Evolutionary conservation across 2,113 vertebrate genomes (phyloP).

Genomic region (Mus pahari): DNA sequence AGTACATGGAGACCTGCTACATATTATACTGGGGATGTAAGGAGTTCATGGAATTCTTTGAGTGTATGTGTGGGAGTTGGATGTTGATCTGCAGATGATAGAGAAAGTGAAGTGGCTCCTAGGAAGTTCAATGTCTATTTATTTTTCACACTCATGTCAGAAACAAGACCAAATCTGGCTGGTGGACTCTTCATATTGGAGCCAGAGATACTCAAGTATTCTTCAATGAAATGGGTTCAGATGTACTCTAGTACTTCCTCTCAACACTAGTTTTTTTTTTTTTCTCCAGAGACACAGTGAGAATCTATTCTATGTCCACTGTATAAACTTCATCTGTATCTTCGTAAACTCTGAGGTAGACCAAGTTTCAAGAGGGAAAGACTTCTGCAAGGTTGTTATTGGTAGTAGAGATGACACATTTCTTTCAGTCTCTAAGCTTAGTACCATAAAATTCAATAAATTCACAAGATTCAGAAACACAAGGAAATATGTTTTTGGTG

Average conservation of each 20-base stretch:
- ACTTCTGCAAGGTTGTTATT: neutral
- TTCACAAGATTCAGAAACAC: neutral
- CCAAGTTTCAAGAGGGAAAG: neutral
- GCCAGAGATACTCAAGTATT: neutral
- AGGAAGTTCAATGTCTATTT: neutral
- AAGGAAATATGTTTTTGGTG: neutral
- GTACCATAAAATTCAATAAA: neutral
- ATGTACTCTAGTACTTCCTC: neutral
- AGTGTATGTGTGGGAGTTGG: neutral
- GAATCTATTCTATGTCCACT: neutral
- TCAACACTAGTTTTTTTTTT: neutral
- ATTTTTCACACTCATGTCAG: neutral
- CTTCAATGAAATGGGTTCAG: neutral
- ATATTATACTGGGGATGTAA: neutral
- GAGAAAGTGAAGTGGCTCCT: neutral
- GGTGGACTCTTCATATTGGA: neutral
- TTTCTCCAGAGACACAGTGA: neutral
- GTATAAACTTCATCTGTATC: neutral
- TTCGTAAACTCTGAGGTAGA: neutral
- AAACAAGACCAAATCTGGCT: neutral
- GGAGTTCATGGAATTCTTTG: neutral
- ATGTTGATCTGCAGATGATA: conserved; percentile 1
- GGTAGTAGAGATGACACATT: neutral
- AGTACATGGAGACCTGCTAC: neutral
- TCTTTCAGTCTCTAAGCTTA: neutral